Base-by-base conservation (phyloP, 2,888 invertebrate species). In the Nomada fabriciana region DNA sequence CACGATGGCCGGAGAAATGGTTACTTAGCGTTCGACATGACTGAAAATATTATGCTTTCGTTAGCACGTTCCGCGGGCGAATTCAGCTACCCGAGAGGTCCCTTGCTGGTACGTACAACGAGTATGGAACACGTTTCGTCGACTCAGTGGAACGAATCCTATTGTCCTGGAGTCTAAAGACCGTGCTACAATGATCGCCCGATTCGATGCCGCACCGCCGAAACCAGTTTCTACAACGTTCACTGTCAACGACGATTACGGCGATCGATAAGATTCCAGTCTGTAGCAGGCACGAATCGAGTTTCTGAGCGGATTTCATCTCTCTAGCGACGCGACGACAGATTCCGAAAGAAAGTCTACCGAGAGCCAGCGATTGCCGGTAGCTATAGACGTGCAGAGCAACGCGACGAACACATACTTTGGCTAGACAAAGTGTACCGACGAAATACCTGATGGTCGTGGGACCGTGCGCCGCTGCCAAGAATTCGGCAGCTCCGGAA, bases 401-500 rank as follows among this genome's bases (percentile, higher is more conserved):
- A 23, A 42, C 65, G 61, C 68, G n/a, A 60, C 20, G 72, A 74
- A 7, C 7, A 7, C 0, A 7, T 36, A 36, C 36, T 7, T 36
- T 36, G 36, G 47, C 47, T 2, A 47, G 47, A 47, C 72, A 25
- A 69, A 50, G 67, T 64, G 64, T 20, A 72, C 77, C 82, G 7
- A 36, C 36, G 83, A 88, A 88, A 82, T 81, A 83, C 87, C 88
- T 87, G 89, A 87, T 86, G 76, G 72, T 50, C 68, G 65, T 61
- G 65, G 69, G 79, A 75, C 72, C 65, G 72, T 67, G 65, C 53
- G 63, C 57, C 77, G 29, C 86, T 89, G 92, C 91, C 92, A 92
- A 90, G 89, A 90, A 91, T 90, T 80, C 80, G 78, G 76, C 88
- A 88, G 88, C 86, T 86, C 86, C 86, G 87, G 68, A 76, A 83